A percentile compares a stretch with the other conserved stretches of the same genome.
Evolutionary conservation across 2,888 invertebrate species (phyloP).

Genomic region (Nomada ruficornis): DNA sequence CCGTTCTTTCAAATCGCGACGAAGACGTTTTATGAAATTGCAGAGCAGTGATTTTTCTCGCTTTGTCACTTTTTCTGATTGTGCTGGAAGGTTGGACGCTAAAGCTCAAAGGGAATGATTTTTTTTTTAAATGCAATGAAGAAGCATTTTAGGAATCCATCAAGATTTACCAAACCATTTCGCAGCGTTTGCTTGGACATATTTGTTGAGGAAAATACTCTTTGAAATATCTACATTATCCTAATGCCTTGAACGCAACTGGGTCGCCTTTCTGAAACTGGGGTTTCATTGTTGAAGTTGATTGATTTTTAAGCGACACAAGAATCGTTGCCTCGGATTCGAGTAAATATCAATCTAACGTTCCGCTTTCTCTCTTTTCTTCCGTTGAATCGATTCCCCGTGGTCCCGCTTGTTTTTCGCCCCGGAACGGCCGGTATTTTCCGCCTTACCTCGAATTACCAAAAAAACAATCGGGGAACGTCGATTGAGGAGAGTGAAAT

Average conservation of each 20-base stretch:
- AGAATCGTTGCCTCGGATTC: constrained; percentile 10
- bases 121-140: too few species aligned
- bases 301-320: constrained; percentile 27
- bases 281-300: neutral
- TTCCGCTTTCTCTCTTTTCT: constrained; percentile 9
- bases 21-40: neutral
- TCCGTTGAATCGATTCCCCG: constrained; percentile 28
- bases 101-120: too few species aligned
- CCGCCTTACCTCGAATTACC: constrained; percentile 21
- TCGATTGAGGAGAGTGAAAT: constrained; percentile 34
- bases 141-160: too few species aligned
- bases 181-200: too few species aligned
- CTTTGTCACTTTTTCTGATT: too few species aligned
- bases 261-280: neutral
- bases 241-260: neutral
- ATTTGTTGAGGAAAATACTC: too few species aligned
- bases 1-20: neutral
- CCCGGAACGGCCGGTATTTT: constrained; percentile 29
- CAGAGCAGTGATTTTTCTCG: neutral
- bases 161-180: too few species aligned
- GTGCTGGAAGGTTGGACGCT: too few species aligned
- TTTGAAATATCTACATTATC: neutral
- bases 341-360: constrained; percentile 42
- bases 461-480: constrained; percentile 43
- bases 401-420: constrained; percentile 22